These are phyloP conservation scores for Coenonympha glycerion DNA, from an alignment of 2,888 invertebrate species.

Conservation along the genomic window DNA sequence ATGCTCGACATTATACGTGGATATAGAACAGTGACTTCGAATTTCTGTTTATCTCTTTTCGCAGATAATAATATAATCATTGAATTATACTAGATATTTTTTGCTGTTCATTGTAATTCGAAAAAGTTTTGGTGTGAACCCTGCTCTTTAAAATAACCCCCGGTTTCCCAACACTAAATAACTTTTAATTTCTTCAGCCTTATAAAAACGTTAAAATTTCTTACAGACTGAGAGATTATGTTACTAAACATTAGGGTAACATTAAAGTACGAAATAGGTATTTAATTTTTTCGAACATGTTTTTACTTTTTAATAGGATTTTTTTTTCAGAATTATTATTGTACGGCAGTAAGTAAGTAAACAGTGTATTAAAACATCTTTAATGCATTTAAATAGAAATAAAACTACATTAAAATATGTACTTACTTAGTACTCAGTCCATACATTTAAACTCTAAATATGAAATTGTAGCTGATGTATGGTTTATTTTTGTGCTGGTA, in stretches of 20 bases:
- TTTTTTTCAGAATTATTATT: neutral
- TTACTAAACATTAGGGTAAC: neutral
- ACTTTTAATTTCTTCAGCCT: constrained; percentile 1
- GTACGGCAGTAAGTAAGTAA: neutral
- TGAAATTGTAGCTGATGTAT: neutral
- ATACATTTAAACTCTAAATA: constrained; percentile 7
- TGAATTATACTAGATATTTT: too few species aligned
- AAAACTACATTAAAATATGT: constrained; percentile 4
- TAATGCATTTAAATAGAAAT: constrained; percentile 1
- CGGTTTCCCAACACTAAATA: neutral
- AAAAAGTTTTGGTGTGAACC: neutral
- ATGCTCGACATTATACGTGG: too few species aligned
- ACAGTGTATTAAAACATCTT: neutral
- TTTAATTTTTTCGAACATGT: neutral
- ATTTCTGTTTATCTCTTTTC: too few species aligned
- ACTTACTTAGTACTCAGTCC: constrained; percentile 6
- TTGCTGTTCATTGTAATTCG: too few species aligned
- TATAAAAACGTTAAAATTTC: neutral
- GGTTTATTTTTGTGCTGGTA: constrained; percentile 9
- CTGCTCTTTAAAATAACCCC: neutral
- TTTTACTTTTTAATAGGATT: too few species aligned
- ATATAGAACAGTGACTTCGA: too few species aligned
- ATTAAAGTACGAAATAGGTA: neutral
- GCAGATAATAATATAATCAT: too few species aligned
- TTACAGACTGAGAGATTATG: neutral